phyloP scores from a whole-genome alignment of 2,888 invertebrate genomes.

The Eupithecia insigniata region DNA sequence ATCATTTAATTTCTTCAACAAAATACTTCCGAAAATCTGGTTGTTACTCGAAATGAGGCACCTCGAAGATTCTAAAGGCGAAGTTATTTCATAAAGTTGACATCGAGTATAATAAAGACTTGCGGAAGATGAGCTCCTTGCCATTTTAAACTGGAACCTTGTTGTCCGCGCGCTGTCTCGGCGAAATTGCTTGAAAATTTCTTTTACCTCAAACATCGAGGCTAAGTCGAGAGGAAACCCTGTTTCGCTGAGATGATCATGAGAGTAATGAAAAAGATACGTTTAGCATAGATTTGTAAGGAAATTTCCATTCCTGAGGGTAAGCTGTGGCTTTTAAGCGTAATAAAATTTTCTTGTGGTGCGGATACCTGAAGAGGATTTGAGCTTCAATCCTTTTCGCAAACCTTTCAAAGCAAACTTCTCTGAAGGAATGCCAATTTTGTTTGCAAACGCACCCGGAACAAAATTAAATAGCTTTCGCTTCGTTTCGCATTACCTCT shows the following conservation, averaged over 20 bases:
- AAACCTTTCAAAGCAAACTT: constrained; percentile 58
- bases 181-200: constrained; percentile 58
- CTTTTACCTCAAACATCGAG: constrained; percentile 47
- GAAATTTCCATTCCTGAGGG: constrained; percentile 29
- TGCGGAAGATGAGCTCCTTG: constrained; percentile 49
- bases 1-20: no score
- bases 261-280: constrained; percentile 26
- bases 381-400: constrained; percentile 52
- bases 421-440: constrained; percentile 60
- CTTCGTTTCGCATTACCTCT: constrained; percentile 44
- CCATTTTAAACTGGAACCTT: constrained; percentile 53
- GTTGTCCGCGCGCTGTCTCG: constrained; percentile 45
- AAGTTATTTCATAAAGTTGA: constrained; percentile 44
- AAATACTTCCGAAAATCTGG: neutral
- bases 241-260: constrained; percentile 28
- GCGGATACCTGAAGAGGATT: constrained; percentile 43
- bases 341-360: constrained; percentile 47
- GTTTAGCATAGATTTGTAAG: constrained; percentile 30
- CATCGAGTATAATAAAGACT: constrained; percentile 46
- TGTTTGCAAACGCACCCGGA: constrained; percentile 53
- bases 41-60: constrained; percentile 24
- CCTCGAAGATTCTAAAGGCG: constrained; percentile 27
- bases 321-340: constrained; percentile 31
- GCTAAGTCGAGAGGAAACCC: constrained; percentile 28
- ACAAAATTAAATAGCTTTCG: constrained; percentile 54